Base-by-base conservation (phyloP, 2,888 invertebrate species). In the Lordiphosa fenestrarum region DNA sequence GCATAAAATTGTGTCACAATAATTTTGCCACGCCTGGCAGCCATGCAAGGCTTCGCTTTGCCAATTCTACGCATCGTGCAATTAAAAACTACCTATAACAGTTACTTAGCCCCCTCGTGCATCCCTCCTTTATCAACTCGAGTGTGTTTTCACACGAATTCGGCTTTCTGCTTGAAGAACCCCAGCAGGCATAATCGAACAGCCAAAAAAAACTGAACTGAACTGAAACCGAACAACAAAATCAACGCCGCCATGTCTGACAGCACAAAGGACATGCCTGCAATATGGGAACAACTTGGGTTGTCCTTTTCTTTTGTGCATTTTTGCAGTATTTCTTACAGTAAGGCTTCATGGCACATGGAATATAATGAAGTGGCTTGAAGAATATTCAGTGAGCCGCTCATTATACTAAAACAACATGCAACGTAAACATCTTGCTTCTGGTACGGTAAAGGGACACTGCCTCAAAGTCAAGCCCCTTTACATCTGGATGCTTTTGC, bases 1-100 rank as follows among this genome's bases (percentile, higher is more conserved):
- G 78, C 75, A 80, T 82, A 75, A 82, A 86, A 87, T 83, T 86
- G 86, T 86, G 87, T 85, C 87, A 87, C 85, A 87, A 87, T 77
- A 83, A 86, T 87, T 83, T 85, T 80, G 74, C 73, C 71, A 77
- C 77, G 87, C 78, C 77, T 87, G 71, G 64, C 51, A 66, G 63
- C 67, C 44, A 23, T 37, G 46, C 40, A 53, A 54, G 33, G 42
- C 40, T 40, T n/a, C 13, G 6, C 25, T 25, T 25, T 30, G 30
- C 9, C 30, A 30, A 74, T 77, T 64, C 77, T 76, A 77, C 73
- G 56, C 56, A 51, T 47, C 19, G 7, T 81, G 80, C 80, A 81
- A 84, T 81, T 81, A 81, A 81, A 61, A 57, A 72, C 68, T 67
- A 25, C 25, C 6, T 25, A 65, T 59, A 66, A 66, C 77, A 81